Conservation (phyloP, 30 jellyfish, hydroid and myxozoan genomes). For the Hydra vulgaris region DNA sequence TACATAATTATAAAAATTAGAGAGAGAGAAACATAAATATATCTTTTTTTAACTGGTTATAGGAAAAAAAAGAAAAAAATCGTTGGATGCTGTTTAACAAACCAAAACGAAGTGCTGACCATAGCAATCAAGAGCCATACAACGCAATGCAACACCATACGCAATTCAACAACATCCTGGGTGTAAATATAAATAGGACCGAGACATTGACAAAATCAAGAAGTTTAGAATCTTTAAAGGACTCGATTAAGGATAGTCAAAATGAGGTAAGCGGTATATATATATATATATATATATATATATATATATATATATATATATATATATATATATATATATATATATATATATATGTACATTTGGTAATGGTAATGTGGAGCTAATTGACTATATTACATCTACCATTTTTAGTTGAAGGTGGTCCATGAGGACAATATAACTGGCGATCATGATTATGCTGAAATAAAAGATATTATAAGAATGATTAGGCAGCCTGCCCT, state of each 20-base stretch:
- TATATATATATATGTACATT: background rate
- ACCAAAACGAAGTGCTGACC: constrained; percentile 41
- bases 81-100: constrained; percentile 49
- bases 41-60: background rate
- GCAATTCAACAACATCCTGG: too few species aligned
- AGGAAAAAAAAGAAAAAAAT: constrained; percentile 51
- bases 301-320: background rate
- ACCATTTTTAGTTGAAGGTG: background rate
- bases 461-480: background rate
- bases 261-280: constrained; percentile 3
- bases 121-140: constrained; percentile 28
- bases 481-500: background rate
- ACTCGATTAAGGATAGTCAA: constrained; percentile 32
- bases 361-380: too few species aligned
- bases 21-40: too few species aligned
- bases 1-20: too few species aligned
- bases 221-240: constrained; percentile 74
- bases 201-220: constrained; percentile 58
- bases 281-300: background rate
- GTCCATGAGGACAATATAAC: background rate
- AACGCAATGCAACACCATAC: too few species aligned
- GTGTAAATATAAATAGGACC: constrained; percentile 22
- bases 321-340: background rate
- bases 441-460: constrained; percentile 5
- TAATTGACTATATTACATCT: background rate